Conservation (phyloP, 1,140 invertebrate genomes). For the Procambarus virginalis region DNA sequence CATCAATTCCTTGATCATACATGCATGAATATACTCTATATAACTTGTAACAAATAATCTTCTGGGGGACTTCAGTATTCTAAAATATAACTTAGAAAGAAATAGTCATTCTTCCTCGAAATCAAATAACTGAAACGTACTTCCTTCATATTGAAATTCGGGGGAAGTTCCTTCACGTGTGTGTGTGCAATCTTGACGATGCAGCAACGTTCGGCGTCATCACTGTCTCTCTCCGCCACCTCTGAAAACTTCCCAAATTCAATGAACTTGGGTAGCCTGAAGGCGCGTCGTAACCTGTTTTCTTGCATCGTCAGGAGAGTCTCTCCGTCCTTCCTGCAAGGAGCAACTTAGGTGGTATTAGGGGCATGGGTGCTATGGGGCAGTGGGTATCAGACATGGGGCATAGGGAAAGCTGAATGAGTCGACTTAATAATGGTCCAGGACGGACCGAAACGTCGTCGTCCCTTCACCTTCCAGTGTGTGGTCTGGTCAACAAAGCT, state of each 20-base stretch:
- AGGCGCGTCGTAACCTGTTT: not conserved
- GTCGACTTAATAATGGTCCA: too few species aligned
- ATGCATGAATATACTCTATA: too few species aligned
- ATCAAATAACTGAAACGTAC: not conserved
- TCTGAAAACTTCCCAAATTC: slow-evolving; percentile 5
- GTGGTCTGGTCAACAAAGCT: too few species aligned
- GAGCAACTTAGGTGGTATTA: not conserved
- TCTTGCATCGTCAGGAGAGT: not conserved
- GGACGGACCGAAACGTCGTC: too few species aligned
- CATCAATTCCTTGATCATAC: too few species aligned
- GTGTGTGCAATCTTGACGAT: not conserved
- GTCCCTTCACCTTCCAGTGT: too few species aligned
- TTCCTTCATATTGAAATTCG: not conserved
- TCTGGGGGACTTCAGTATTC: too few species aligned
- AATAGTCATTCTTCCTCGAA: too few species aligned
- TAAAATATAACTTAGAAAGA: too few species aligned
- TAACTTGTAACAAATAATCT: too few species aligned
- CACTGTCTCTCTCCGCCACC: not conserved
- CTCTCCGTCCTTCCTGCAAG: not conserved
- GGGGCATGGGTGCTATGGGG: not conserved
- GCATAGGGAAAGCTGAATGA: too few species aligned
- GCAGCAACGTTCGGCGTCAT: not conserved
- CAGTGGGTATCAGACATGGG: too few species aligned
- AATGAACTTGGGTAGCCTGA: not conserved
- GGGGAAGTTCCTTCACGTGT: not conserved